Percentiles rank a stretch among this genome's conserved stretches.
These are phyloP conservation scores for Zaprionus taronus DNA, from an alignment of 1,140 invertebrate species.

Conservation along the genomic window DNA sequence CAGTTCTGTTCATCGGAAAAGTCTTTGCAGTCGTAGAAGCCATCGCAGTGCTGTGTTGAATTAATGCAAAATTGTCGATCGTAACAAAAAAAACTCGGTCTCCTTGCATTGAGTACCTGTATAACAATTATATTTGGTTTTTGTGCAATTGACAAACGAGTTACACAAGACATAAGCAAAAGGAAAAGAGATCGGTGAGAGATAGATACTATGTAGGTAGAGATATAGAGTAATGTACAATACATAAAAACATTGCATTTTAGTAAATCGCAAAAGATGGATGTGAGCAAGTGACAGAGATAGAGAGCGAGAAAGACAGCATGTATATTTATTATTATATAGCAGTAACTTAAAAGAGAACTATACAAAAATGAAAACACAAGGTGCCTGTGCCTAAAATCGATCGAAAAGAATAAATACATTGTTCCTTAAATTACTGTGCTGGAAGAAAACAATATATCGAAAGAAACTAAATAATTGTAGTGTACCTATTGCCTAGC, in stretches of 20 bases:
- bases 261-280: slow-evolving; percentile 11
- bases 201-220: slow-evolving; percentile 10
- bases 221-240: neutral
- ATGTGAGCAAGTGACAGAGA: slow-evolving; percentile 26
- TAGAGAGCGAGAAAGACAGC: slow-evolving; percentile 35
- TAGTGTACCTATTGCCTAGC: neutral
- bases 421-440: neutral
- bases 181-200: slow-evolving; percentile 38
- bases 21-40: slow-evolving; percentile 94
- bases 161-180: slow-evolving; percentile 35
- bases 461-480: slow-evolving; percentile 1
- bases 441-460: neutral
- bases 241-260: neutral
- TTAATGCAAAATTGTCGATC: slow-evolving; percentile 89
- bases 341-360: slow-evolving; percentile 41
- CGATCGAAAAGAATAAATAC: neutral
- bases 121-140: slow-evolving; percentile 4
- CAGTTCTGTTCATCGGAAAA: slow-evolving; percentile 96
- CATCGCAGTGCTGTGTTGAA: slow-evolving; percentile 91
- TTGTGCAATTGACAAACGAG: slow-evolving; percentile 35
- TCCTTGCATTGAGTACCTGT: slow-evolving; percentile 85
- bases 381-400: neutral
- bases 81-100: slow-evolving; percentile 88
- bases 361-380: neutral
- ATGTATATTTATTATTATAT: slow-evolving; percentile 16